phyloP scores from a whole-genome alignment of 2,888 invertebrate species.

The Mimas tiliae region DNA sequence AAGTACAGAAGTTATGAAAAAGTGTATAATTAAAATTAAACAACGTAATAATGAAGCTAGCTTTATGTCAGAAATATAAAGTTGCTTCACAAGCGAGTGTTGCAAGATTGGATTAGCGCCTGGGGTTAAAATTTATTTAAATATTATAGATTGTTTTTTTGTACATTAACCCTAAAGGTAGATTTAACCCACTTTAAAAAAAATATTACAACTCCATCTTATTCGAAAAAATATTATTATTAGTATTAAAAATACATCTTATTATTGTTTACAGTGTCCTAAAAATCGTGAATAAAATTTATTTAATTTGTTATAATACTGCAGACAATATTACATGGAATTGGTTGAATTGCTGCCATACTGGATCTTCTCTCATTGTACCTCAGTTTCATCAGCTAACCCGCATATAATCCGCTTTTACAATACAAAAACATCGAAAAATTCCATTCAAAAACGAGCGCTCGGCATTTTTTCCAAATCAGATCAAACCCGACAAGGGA shows the following conservation, averaged over 20 bases:
- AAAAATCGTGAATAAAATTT: no score
- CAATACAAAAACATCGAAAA: conserved; percentile 10
- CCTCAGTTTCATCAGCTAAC: background rate
- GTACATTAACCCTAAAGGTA: no score
- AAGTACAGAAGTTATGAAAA: background rate
- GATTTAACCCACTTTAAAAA: no score
- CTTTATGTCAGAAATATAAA: background rate
- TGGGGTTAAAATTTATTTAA: background rate
- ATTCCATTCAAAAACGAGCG: conserved; percentile 9
- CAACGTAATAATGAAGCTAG: background rate
- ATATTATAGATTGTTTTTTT: background rate
- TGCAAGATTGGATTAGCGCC: background rate
- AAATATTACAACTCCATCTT: no score
- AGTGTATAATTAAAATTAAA: background rate
- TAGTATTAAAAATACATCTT: no score
- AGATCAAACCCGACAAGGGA: conserved; percentile 1
- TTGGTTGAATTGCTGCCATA: background rate
- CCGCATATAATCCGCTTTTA: background rate
- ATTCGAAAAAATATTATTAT: no score
- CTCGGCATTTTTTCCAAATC: conserved; percentile 12
- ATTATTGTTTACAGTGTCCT: no score
- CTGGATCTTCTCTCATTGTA: background rate
- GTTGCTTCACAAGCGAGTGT: background rate
- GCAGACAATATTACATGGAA: background rate
- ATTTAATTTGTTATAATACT: no score